Percentiles rank a stretch among this genome's conserved stretches.
Conservation (phyloP, 1,140 invertebrate genomes). For the Drosophila gunungcola region DNA sequence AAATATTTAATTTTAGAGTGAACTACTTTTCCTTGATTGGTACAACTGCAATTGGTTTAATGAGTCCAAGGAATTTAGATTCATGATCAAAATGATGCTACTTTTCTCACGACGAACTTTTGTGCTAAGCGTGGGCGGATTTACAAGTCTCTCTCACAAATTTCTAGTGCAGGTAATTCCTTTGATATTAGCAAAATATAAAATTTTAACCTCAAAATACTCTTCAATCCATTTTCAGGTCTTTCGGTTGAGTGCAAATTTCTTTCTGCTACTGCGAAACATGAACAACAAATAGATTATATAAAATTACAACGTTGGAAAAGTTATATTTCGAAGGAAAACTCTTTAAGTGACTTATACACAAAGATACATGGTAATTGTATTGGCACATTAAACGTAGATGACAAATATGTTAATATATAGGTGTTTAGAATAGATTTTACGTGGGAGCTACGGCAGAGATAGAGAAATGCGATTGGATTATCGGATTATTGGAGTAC, state of each 20-base stretch:
- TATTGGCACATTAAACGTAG: slow-evolving; percentile 79
- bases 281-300: slow-evolving; percentile 69
- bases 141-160: slow-evolving; percentile 66
- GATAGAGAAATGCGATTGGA: slow-evolving; percentile 51
- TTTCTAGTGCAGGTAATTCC: slow-evolving; percentile 61
- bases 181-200: background rate
- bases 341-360: slow-evolving; percentile 70
- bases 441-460: slow-evolving; percentile 41
- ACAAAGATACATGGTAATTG: slow-evolving; percentile 62
- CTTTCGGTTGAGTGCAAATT: slow-evolving; percentile 73
- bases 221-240: slow-evolving; percentile 24
- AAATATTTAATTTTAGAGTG: slow-evolving; percentile 37
- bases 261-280: slow-evolving; percentile 68
- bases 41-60: slow-evolving; percentile 74
- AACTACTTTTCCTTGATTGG: slow-evolving; percentile 60
- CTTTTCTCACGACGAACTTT: slow-evolving; percentile 54
- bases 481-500: slow-evolving; percentile 35
- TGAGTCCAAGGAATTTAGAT: slow-evolving; percentile 62
- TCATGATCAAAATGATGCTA: slow-evolving; percentile 69
- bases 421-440: slow-evolving; percentile 53
- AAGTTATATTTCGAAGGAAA: slow-evolving; percentile 68
- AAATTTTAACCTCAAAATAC: background rate
- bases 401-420: slow-evolving; percentile 71
- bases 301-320: slow-evolving; percentile 81
- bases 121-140: slow-evolving; percentile 67